phyloP scores from a whole-genome alignment of 2,888 invertebrate genomes.

The Syrista parreyssii region DNA sequence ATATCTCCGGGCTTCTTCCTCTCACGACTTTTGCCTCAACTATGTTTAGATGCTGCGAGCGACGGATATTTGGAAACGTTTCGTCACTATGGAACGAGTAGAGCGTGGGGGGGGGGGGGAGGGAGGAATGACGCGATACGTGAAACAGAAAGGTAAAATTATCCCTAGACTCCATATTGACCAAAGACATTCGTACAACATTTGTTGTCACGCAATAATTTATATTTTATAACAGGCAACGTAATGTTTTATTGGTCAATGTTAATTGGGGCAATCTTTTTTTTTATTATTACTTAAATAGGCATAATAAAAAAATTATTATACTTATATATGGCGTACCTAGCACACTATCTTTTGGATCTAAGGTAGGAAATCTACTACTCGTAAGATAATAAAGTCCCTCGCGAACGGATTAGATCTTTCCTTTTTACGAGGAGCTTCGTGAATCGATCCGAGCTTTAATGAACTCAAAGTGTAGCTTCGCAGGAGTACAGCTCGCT shows the following conservation, averaged over 20 bases:
- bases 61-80: neutral
- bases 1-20: constrained; percentile 23
- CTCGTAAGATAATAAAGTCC: constrained; percentile 33
- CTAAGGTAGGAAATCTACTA: neutral
- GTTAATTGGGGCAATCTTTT: neutral
- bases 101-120: neutral
- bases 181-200: no score
- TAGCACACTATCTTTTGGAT: neutral
- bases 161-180: no score
- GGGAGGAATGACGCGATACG: neutral
- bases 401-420: constrained; percentile 44
- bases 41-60: constrained; percentile 11
- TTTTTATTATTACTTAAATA: neutral
- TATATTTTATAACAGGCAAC: no score
- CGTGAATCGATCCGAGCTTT: constrained; percentile 54
- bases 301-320: neutral
- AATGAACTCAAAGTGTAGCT: constrained; percentile 58
- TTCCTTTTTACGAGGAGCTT: constrained; percentile 47
- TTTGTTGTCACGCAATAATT: no score
- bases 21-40: constrained; percentile 18
- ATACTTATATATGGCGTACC: neutral
- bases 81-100: neutral
- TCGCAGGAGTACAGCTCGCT: constrained; percentile 31
- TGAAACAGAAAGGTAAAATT: neutral
- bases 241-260: neutral